Conservation (phyloP, 2,797 vertebrate species). For the Cossypha caffra region DNA sequence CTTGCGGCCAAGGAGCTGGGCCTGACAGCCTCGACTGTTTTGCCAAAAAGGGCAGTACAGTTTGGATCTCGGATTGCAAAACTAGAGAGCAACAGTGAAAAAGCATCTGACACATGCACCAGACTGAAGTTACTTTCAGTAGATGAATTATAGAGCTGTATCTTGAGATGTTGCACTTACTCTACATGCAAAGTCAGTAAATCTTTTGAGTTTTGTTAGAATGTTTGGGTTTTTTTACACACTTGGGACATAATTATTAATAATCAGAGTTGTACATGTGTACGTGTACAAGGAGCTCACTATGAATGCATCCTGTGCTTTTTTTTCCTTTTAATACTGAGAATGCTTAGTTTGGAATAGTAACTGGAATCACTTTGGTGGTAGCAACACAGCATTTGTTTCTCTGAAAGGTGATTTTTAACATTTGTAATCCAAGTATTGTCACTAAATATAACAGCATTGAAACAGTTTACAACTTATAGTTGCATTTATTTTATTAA, state of each 20-base stretch:
- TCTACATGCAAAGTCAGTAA: neutral
- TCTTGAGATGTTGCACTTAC: neutral
- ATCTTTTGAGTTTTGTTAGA: neutral
- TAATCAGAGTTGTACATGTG: neutral
- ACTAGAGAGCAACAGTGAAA: constrained; percentile 86
- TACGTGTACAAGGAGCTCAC: accelerated
- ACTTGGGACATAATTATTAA: neutral
- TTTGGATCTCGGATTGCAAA: constrained; percentile 96
- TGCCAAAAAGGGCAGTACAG: constrained; percentile 95
- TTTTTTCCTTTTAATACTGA: neutral
- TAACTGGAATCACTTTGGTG: neutral
- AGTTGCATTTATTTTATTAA: constrained; percentile 6
- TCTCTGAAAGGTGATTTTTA: neutral
- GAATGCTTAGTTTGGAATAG: neutral
- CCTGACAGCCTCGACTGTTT: constrained; percentile 78
- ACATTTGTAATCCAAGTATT: neutral
- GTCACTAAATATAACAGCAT: neutral
- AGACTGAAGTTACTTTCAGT: constrained; percentile 76
- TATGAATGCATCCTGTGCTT: accelerated
- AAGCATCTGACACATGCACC: constrained; percentile 87
- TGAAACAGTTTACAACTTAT: neutral
- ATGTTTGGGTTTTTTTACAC: neutral
- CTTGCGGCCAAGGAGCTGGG: constrained; percentile 83
- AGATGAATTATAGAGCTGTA: neutral
- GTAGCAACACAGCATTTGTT: neutral